Evolutionary conservation across 2,888 invertebrate species (phyloP), one percentile per base, ranked within the genome.

Genomic region (Geotrupes spiniger): DNA sequence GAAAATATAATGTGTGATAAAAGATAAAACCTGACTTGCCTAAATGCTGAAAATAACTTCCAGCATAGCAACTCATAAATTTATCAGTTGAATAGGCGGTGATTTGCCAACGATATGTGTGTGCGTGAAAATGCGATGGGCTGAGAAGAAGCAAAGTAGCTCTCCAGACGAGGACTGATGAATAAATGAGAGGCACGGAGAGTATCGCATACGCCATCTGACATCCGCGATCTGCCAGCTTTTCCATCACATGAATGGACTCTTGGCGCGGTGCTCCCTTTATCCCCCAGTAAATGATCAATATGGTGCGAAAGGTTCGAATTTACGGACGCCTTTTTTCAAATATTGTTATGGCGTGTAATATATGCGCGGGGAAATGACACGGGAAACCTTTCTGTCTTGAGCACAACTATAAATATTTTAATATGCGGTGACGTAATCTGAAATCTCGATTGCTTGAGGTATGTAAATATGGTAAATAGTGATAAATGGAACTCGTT

Each of bases 121-220:
- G 31, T 4, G 12, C 4, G 33, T 10, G 14, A 12, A 8, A 8
- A 33, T 33, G 11, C 15, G 33, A 33, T 33, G 33, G 14, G 33
- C 33, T 33, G 33, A 9, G 33, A 33, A 33, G 33, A 33, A 33
- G 33, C 33, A 33, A 33, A 33, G 33, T 33, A 14, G 14, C 33
- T 33, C 33, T 33, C 15, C 33, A 33, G 33, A 33, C 33, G 33
- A 11, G 33, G 4, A 15, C 33, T 14, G 33, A 33, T 33, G 33
- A 33, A 33, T 33, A 33, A 33, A 33, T 33, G 33, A 33, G 14
- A 33, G 33, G 33, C 12, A 14, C 33, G 33, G 9, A 14, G 33
- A 5, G 21, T 33, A 33, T 5, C 2, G 4, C 33, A 14, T 29
- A 2, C n/a, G 31, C 2, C 33, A 11, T 21, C n/a, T n/a, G n/a